A percentile compares a stretch with the other conserved stretches of the same genome.
phyloP scores from a whole-genome alignment of 92 coral and sea anemone genomes.

The Parazoanthus swiftii region DNA sequence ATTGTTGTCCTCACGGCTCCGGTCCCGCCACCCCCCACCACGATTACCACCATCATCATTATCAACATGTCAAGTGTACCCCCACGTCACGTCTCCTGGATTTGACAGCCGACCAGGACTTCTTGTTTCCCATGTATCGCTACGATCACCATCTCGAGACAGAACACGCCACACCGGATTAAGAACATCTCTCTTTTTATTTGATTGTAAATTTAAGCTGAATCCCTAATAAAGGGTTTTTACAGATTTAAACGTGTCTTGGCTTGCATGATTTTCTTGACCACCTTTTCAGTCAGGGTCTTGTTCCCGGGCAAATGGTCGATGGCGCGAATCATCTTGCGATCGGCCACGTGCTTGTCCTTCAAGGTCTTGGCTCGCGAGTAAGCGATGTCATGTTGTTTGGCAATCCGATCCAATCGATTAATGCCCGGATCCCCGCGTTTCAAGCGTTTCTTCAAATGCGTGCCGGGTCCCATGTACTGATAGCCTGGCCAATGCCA shows the following conservation, averaged over 20 bases:
- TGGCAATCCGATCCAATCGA: slow-evolving; percentile 32
- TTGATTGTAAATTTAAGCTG: no score
- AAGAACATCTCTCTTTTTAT: no score
- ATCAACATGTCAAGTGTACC: slow-evolving; percentile 13
- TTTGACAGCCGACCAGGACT: slow-evolving; percentile 26
- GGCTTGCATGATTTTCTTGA: slow-evolving; percentile 35
- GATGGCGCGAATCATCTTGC: slow-evolving; percentile 20
- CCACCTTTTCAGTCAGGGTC: not conserved
- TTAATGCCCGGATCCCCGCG: not conserved
- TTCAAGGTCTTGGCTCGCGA: slow-evolving; percentile 23
- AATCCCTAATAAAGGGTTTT: slow-evolving; percentile 3
- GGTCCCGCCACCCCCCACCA: slow-evolving; percentile 33
- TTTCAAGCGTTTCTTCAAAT: slow-evolving; percentile 15
- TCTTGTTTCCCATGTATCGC: slow-evolving; percentile 23
- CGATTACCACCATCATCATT: slow-evolving; percentile 31
- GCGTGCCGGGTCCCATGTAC: slow-evolving; percentile 5
- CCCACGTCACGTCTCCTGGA: slow-evolving; percentile 28
- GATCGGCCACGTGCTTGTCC: slow-evolving; percentile 31
- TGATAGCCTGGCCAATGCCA: slow-evolving; percentile 34
- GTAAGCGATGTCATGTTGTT: not conserved
- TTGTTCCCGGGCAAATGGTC: slow-evolving; percentile 11
- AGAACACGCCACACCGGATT: not conserved
- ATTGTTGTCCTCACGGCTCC: slow-evolving; percentile 30
- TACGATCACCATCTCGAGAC: not conserved
- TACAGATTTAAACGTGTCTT: slow-evolving; percentile 34